Evolutionary conservation across 2,797 vertebrate species (phyloP), one percentile per base, ranked within the genome.

Genomic region (Syngnathus acus): DNA sequence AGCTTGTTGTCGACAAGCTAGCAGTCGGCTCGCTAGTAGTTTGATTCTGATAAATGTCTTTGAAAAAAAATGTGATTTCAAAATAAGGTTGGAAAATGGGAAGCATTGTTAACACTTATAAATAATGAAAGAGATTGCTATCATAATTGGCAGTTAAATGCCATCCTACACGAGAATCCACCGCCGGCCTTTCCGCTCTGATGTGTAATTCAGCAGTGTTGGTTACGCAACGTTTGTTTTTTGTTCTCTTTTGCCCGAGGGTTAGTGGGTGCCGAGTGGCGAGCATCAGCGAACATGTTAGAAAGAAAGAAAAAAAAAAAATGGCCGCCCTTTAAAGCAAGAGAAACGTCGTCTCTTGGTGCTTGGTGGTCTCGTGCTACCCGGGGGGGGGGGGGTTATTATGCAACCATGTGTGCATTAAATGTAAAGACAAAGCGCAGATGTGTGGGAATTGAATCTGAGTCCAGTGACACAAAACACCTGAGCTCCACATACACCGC

Each of bases 231-330:
- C 54, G 14, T 32, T 57, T 57, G 54, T 57, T 21, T 53, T 21
- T 10, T 57, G 54, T 21, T 32, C 54, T 55, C 23, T 45, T 61
- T 61, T 13, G 38, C 59, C 59, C 38, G 4, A 39, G 59, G 26
- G 26, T 32, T 32, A 32, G 26, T 32, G 26, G 26, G 59, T 40
- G 19, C 61, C 45, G 61, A 73, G 69, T 65, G 62, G 69, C 68
- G 13, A 64, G 66, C 69, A 68, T 63, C 69, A 51, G 62, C 62
- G 13, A 37, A 57, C 54, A 16, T 37, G 54, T 48, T 1, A 6
- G 17, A 19, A 47, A 47, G 16, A 45, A 47, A 47, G 16, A 45
- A 45, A 45, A 1, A 16, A 14, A 14, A 1, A 14, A 14, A 16
- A 14, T 3, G n/a, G n/a, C 17, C 8, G 3, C 9, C 9, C 50